phyloP scores from a whole-genome alignment of 2,888 invertebrate species.

The Rhagonycha lutea region DNA sequence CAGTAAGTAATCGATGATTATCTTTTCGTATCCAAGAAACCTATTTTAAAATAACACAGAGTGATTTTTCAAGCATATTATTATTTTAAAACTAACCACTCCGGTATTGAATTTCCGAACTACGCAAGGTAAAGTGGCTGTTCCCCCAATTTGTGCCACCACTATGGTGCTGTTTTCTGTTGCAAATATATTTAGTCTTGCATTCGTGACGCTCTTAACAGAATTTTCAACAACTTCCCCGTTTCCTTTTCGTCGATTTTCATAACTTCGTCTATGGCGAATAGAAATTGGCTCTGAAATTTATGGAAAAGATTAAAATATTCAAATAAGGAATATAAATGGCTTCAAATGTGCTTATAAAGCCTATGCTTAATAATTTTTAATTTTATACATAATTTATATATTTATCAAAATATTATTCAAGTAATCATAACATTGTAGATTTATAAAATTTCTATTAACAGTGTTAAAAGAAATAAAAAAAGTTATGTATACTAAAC shows the following conservation, averaged over 20 bases:
- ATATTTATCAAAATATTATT: background rate
- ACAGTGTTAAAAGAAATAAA: background rate
- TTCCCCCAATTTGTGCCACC: conserved; percentile 59
- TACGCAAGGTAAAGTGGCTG: conserved; percentile 59
- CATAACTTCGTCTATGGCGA: conserved; percentile 46
- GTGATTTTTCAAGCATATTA: conserved; percentile 6
- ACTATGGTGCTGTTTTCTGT: conserved; percentile 59
- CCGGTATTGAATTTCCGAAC: conserved; percentile 58
- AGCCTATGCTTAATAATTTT: background rate
- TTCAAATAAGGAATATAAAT: background rate
- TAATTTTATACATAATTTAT: background rate
- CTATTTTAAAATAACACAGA: conserved; percentile 45
- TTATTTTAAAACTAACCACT: conserved; percentile 54
- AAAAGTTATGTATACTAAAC: background rate
- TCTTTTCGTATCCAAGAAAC: conserved; percentile 74
- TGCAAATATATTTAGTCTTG: conserved; percentile 50
- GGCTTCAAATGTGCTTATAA: background rate
- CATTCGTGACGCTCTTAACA: conserved; percentile 33
- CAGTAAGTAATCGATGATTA: conserved; percentile 71
- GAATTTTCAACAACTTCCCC: conserved; percentile 38
- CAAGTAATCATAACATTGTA: background rate
- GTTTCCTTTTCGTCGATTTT: conserved; percentile 44
- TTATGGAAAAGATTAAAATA: conserved; percentile 6
- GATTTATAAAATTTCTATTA: background rate
- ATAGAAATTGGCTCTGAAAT: conserved; percentile 1